phyloP scores from a whole-genome alignment of 2,797 vertebrate species.

The Tokudaia muenninki region DNA sequence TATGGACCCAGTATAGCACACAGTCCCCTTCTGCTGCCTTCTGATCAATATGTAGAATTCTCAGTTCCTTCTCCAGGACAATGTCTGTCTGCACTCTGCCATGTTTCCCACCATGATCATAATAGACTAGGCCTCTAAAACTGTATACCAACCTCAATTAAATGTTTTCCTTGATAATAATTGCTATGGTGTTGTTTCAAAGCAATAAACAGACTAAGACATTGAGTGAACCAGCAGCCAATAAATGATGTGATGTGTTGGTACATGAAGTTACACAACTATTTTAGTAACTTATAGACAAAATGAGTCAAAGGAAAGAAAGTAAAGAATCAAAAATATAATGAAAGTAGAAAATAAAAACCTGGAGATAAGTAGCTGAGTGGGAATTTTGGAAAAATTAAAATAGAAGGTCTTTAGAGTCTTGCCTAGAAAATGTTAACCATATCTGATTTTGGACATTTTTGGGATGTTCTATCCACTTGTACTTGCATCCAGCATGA shows the following conservation, averaged over 20 bases:
- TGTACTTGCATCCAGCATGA: neutral
- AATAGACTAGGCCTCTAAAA: neutral
- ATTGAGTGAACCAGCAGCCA: neutral
- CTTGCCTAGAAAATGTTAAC: neutral
- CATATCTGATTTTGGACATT: neutral
- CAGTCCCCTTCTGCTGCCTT: neutral
- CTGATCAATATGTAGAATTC: neutral
- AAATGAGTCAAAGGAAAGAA: neutral
- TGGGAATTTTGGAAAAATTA: neutral
- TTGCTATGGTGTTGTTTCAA: neutral
- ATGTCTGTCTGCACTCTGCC: neutral
- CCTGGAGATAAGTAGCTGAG: neutral
- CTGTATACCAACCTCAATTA: neutral
- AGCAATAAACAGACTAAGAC: neutral
- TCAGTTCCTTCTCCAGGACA: neutral
- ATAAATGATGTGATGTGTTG: neutral
- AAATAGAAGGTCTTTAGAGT: neutral
- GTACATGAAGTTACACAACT: neutral
- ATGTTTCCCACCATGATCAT: neutral
- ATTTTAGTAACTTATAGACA: conserved; percentile 43
- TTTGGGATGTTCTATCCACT: neutral
- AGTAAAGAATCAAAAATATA: neutral
- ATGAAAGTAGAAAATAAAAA: neutral
- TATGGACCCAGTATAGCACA: neutral
- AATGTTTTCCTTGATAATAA: neutral